Base-by-base conservation (phyloP, 1,140 invertebrate species). In the Zaprionus camerounensis region DNA sequence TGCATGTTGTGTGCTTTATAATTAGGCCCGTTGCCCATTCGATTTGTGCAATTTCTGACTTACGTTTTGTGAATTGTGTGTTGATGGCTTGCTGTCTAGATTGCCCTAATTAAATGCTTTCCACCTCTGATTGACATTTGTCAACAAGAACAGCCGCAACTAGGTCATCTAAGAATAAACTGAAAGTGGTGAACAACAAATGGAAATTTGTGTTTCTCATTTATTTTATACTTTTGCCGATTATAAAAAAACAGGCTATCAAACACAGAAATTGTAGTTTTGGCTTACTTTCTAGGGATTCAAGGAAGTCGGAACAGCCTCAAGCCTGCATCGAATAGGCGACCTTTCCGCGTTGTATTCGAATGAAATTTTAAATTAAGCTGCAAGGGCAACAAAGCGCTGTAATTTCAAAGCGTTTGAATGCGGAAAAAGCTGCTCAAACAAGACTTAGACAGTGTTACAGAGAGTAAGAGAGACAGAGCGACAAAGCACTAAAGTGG, bases 1-100 rank as follows among this genome's bases (percentile, higher is more conserved):
- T 41, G 38, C 51, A 46, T 38, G 26, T 75, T 71, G 70, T 11
- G 3, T 34, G 55, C 75, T 69, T 68, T 71, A 76, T 81, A 85
- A 85, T 84, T 78, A 81, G 82, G 1, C 55, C 24, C 26, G 13
- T 46, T 55, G 59, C 28, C 36, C 38, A 24, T 53, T 26, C 15
- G 22, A 57, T 28, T 56, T 22, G 13, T 26, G 41, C 34, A 5
- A 38, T 34, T 13, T 15, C 9, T 36, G 12, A 12, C 6, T 12
- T 12, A 49, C 46, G 17, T 24, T 51, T 20, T 20, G 15, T n/a
- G 12, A 46, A 46, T 20, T 51, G 11, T 26, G 15, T 55, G 64
- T 62, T 73, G 62, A 61, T 46, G 59, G 55, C 22, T 57, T 56
- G 69, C 38, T 34, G 31, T 71, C 69, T 17, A 46, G 41, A 46